A percentile compares a stretch with the other conserved stretches of the same genome.
Conservation (phyloP, 1,140 invertebrate genomes). For the Micrasema longulum region DNA sequence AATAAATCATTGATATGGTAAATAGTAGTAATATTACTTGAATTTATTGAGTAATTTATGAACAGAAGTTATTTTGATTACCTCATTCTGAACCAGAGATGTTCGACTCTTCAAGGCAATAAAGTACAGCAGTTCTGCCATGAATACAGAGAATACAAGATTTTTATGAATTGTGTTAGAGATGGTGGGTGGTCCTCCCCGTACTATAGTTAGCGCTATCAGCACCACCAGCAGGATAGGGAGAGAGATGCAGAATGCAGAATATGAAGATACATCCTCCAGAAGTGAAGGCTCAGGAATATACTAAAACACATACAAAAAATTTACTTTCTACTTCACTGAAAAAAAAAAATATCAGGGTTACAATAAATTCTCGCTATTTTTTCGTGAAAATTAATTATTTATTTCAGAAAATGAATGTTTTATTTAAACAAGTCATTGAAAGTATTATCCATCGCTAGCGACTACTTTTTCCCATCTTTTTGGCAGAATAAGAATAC, state of each 20-base stretch:
- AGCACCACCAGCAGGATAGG: conserved; percentile 82
- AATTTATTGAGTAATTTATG: too few species aligned
- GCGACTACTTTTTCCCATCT: too few species aligned
- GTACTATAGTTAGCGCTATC: conserved; percentile 80
- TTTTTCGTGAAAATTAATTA: not conserved
- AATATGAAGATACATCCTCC: conserved; percentile 89
- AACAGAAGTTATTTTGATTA: too few species aligned
- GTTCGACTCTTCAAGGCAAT: conserved; percentile 85
- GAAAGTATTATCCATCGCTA: too few species aligned
- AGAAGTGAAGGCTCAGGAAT: conserved; percentile 86
- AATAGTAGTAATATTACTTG: too few species aligned
- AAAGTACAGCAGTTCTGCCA: conserved; percentile 87
- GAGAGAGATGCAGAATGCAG: conserved; percentile 86
- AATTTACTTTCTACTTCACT: not conserved
- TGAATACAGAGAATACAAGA: conserved; percentile 88
- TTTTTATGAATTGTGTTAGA: conserved; percentile 96
- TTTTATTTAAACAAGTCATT: too few species aligned
- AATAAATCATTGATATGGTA: too few species aligned
- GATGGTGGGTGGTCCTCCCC: conserved; percentile 85
- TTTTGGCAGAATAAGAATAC: too few species aligned
- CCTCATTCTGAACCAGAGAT: conserved; percentile 80
- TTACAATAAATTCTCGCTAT: not conserved
- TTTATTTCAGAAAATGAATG: too few species aligned
- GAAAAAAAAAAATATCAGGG: too few species aligned
- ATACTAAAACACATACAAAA: conserved; percentile 69